These are phyloP conservation scores for Drosophila prolongata DNA, from an alignment of 2,888 invertebrate species.

Conservation along the genomic window DNA sequence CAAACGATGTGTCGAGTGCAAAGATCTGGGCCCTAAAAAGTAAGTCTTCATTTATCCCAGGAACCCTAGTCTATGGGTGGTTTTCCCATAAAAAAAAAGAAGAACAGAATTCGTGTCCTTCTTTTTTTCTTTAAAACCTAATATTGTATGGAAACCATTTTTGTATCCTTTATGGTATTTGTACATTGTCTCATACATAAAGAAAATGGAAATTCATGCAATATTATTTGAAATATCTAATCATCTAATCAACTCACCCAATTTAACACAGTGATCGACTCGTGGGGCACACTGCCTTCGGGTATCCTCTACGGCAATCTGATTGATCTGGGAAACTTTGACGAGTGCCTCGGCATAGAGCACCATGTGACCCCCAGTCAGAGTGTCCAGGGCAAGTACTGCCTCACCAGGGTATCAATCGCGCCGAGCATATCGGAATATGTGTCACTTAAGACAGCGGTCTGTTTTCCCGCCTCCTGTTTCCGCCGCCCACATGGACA, in stretches of 20 bases:
- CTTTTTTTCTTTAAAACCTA: no score
- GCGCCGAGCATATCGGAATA: neutral
- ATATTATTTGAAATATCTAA: no score
- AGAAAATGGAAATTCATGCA: no score
- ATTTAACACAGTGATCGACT: constrained; percentile 81
- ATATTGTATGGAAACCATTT: no score
- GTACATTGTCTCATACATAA: no score
- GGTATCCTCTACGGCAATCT: constrained; percentile 82
- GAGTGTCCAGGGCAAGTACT: constrained; percentile 56
- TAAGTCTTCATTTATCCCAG: constrained; percentile 2
- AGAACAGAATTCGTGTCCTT: no score
- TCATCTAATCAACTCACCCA: no score
- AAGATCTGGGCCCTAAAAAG: constrained; percentile 35
- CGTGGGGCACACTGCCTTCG: constrained; percentile 84
- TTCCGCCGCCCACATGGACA: constrained; percentile 46
- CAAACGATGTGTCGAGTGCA: constrained; percentile 4
- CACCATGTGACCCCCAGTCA: constrained; percentile 10
- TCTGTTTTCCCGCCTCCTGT: constrained; percentile 74
- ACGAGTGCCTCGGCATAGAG: constrained; percentile 82
- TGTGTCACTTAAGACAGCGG: constrained; percentile 50
- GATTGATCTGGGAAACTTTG: constrained; percentile 83
- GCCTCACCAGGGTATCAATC: constrained; percentile 44
- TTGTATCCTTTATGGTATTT: no score
- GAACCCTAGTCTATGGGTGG: no score
- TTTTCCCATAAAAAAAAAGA: no score